Evolutionary conservation across 2,113 vertebrate genomes (phyloP).

Genomic region (Jacana jacana): DNA sequence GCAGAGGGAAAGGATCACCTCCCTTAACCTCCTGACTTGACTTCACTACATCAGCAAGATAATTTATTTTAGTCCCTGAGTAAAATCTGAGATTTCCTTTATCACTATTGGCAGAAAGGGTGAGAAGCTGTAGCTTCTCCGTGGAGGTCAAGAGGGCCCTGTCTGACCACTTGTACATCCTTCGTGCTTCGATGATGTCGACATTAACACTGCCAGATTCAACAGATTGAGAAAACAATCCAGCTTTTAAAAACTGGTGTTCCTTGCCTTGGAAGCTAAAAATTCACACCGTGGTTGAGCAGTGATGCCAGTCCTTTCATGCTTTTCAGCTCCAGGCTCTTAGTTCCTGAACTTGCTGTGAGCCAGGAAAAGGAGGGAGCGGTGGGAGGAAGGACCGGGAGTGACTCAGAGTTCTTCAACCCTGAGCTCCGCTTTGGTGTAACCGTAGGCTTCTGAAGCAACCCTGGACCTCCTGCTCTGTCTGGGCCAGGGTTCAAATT

Average conservation of each 20-base stretch:
- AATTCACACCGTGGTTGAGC: background rate
- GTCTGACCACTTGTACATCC: background rate
- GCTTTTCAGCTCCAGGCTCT: background rate
- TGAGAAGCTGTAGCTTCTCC: background rate
- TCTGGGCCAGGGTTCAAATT: background rate
- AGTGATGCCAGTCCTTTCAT: background rate
- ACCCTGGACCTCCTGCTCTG: background rate
- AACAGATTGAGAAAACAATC: background rate
- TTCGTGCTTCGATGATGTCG: background rate
- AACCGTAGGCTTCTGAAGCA: background rate
- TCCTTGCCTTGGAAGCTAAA: background rate
- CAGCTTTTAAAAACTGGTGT: background rate
- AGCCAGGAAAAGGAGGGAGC: constrained; percentile 13
- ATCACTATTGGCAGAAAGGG: background rate
- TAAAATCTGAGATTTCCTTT: background rate
- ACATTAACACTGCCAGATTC: background rate
- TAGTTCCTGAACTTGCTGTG: background rate
- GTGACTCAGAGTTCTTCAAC: constrained; percentile 30
- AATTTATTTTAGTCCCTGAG: background rate
- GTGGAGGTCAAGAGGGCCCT: background rate
- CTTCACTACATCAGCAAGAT: background rate
- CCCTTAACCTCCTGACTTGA: background rate
- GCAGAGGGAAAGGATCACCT: background rate
- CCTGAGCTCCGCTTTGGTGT: background rate
- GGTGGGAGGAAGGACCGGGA: background rate